Base-by-base conservation (phyloP, 1,140 invertebrate species). In the Arctopsyche grandis region DNA sequence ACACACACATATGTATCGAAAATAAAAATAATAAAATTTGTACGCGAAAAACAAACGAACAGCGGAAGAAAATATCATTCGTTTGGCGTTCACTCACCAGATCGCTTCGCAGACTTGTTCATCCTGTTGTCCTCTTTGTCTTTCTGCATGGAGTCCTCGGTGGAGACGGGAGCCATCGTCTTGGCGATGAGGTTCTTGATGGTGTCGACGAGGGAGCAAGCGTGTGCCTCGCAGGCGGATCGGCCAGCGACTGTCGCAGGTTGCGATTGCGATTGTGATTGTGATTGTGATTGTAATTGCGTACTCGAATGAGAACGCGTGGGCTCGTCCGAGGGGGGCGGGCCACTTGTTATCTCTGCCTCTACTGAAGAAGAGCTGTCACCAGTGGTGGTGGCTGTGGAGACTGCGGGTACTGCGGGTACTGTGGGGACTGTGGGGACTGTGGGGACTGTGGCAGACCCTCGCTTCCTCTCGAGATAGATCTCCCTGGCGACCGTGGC, bases 101-200 rank as follows among this genome's bases (percentile, higher is more conserved):
- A 60, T 73, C 80, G 74, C 43, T 79, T 81, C 14, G 73, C 7
- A 56, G 21, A 22, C 29, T 56, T 81, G 38, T 75, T 76, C 19
- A 22, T 19, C 16, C 56, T 16, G 60, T 63, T 79, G 9, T 81
- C 80, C 84, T 88, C 87, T 83, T 89, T 89, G 83, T 88, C 87
- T 78, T 88, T 87, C 84, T 86, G 86, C 87, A 88, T 88, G 60
- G 87, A 83, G 79, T 88, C 86, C 22, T 85, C 86, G 75, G 87
- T 85, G 60, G 81, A 77, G 10, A 81, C 71, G 26, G 81, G 81
- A 14, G 81, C 81, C 81, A 82, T 82, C 9, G 66, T 80, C 48
- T 29, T 78, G 38, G 29, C 66, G 60, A 74, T 14, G 12, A 77
- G 74, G 38, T 46, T 16, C 69, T 38, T 77, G 70, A 73, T 14